phyloP scores from a whole-genome alignment of 2,113 vertebrate genomes.

The Talpa occidentalis region DNA sequence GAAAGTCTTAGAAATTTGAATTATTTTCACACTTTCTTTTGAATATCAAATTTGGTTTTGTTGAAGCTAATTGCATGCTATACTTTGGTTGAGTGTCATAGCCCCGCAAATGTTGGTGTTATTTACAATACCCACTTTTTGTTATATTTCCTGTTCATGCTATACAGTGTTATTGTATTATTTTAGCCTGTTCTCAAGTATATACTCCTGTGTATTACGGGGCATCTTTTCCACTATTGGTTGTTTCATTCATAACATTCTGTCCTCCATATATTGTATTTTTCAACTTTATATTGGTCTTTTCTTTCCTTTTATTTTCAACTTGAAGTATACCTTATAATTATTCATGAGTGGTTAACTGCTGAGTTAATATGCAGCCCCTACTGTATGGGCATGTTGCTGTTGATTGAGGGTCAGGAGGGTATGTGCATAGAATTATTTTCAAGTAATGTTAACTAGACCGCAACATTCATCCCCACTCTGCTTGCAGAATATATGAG shows the following conservation, averaged over 20 bases:
- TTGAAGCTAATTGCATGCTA: neutral
- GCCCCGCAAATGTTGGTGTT: neutral
- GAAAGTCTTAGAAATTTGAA: neutral
- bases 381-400: neutral
- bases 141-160: neutral
- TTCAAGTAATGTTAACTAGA: conserved; percentile 35
- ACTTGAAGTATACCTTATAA: neutral
- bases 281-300: conserved; percentile 4
- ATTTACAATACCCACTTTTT: neutral
- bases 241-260: neutral
- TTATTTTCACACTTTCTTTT: neutral
- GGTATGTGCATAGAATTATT: conserved; percentile 25
- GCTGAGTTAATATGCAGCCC: neutral
- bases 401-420: conserved; percentile 14
- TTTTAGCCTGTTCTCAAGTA: neutral
- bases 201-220: neutral
- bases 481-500: conserved; percentile 29
- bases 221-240: neutral
- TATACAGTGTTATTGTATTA: neutral
- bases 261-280: conserved; percentile 18
- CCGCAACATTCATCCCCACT: neutral
- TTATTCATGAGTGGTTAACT: conserved; percentile 13
- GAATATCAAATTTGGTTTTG: neutral
- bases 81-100: neutral
- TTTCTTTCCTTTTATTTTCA: conserved; percentile 27